These are phyloP conservation scores for Lamellibrachia satsuma DNA, from an alignment of 2,888 invertebrate genomes.

Conservation along the genomic window DNA sequence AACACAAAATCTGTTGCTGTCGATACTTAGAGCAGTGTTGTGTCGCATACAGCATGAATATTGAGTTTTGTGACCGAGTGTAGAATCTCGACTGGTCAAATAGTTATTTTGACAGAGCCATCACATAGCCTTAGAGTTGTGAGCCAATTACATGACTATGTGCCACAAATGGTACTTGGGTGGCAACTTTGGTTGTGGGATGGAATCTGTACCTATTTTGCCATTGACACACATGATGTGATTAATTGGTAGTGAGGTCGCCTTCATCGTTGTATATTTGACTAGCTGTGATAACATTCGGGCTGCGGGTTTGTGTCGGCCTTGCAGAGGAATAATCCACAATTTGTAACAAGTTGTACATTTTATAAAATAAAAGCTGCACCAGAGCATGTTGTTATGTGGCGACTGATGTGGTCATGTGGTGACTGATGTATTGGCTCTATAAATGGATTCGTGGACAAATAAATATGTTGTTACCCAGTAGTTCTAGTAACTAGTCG, in stretches of 20 bases:
- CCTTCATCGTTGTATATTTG: background rate
- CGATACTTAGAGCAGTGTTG: background rate
- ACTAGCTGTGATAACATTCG: slow-evolving; percentile 13
- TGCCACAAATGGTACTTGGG: background rate
- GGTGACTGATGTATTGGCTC: too few species aligned
- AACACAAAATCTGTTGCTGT: background rate
- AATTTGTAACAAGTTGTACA: background rate
- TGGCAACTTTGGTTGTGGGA: background rate
- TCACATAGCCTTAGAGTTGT: background rate
- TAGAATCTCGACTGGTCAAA: background rate
- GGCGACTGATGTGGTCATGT: background rate
- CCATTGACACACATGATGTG: background rate
- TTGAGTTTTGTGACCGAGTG: background rate
- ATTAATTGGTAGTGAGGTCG: background rate
- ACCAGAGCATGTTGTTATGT: background rate
- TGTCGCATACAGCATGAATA: background rate
- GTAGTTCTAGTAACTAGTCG: too few species aligned
- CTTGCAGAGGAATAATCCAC: background rate
- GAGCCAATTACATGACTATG: background rate
- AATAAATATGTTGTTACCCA: too few species aligned
- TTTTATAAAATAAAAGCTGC: background rate
- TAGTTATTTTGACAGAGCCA: background rate
- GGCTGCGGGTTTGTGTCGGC: background rate
- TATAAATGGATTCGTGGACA: too few species aligned
- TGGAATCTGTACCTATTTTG: too few species aligned